Evolutionary conservation across 2,797 vertebrate genomes (phyloP).

Genomic region (Sebastes vulpes): DNA sequence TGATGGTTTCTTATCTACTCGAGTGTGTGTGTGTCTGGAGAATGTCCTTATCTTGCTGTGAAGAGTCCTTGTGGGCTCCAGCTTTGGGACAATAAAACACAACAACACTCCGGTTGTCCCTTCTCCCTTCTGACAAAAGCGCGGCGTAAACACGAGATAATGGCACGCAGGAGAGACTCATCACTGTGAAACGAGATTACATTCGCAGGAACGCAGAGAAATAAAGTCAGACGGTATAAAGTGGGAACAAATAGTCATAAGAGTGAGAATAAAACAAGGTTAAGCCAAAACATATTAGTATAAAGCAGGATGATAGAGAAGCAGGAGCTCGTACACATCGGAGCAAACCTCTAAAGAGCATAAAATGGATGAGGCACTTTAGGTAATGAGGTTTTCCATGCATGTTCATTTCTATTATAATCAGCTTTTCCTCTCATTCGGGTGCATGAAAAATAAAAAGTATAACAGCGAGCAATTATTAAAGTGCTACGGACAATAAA

Average conservation of each 20-base stretch:
- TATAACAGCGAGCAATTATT: not conserved
- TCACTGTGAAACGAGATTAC: constrained; percentile 47
- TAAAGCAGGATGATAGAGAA: constrained; percentile 22
- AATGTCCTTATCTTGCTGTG: constrained; percentile 48
- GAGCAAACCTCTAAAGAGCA: constrained; percentile 22
- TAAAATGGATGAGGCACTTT: constrained; percentile 41
- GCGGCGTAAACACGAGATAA: constrained; percentile 4
- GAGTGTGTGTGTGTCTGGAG: constrained; percentile 15
- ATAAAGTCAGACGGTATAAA: not conserved
- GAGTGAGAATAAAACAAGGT: constrained; percentile 28
- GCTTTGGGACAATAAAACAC: constrained; percentile 42
- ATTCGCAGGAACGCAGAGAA: not conserved
- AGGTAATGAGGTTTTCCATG: constrained; percentile 20
- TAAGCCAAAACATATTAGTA: constrained; percentile 8
- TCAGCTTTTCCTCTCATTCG: constrained; percentile 7
- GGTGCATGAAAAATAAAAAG: not conserved
- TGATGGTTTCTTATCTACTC: constrained; percentile 28
- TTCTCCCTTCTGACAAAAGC: constrained; percentile 32
- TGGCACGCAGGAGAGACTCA: constrained; percentile 8
- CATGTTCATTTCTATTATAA: constrained; percentile 28
- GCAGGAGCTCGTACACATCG: not conserved
- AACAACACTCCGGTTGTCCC: constrained; percentile 8
- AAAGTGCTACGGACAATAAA: not conserved
- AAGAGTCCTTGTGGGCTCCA: constrained; percentile 41
- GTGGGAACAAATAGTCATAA: not conserved